A percentile compares a stretch with the other conserved stretches of the same genome.
Evolutionary conservation across 2,888 invertebrate species (phyloP).

Genomic region (Acleris emargana): DNA sequence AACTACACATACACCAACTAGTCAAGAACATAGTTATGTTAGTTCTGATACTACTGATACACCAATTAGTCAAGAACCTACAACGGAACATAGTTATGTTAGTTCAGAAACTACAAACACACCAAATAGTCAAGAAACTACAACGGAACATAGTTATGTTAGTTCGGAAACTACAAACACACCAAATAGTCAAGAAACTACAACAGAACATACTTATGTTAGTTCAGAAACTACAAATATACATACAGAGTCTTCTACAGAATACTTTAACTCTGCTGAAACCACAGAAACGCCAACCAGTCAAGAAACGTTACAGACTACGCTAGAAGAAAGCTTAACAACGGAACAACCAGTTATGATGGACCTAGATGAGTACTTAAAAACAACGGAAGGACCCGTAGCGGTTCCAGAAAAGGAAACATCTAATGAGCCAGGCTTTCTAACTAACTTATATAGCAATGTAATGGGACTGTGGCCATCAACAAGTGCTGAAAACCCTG

Average conservation of each 20-base stretch:
- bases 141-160: conserved; percentile 11
- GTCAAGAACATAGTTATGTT: conserved; percentile 4
- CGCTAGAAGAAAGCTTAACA: conserved; percentile 31
- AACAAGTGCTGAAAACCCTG: conserved; percentile 58
- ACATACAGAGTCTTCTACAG: conserved; percentile 16
- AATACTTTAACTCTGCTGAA: conserved; percentile 7
- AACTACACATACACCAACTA: conserved; percentile 12
- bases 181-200: conserved; percentile 30
- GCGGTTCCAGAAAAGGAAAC: conserved; percentile 41
- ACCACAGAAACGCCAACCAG: conserved; percentile 9
- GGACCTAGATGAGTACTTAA: conserved; percentile 31
- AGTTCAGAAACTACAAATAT: conserved; percentile 5
- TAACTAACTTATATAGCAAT: conserved; percentile 65
- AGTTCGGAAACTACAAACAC: neutral
- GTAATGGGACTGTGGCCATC: conserved; percentile 68
- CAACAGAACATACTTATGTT: conserved; percentile 10
- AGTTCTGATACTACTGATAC: conserved; percentile 7
- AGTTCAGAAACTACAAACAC: conserved; percentile 4
- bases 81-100: conserved; percentile 10
- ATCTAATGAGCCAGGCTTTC: conserved; percentile 49
- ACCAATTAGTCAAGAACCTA: conserved; percentile 5
- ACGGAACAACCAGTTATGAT: conserved; percentile 42
- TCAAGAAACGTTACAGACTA: conserved; percentile 4
- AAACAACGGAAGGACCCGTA: conserved; percentile 28
- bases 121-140: conserved; percentile 29